A percentile compares a stretch with the other conserved stretches of the same genome.
phyloP scores from a whole-genome alignment of 2,888 invertebrate genomes.

The Metopia argyrocephala region DNA sequence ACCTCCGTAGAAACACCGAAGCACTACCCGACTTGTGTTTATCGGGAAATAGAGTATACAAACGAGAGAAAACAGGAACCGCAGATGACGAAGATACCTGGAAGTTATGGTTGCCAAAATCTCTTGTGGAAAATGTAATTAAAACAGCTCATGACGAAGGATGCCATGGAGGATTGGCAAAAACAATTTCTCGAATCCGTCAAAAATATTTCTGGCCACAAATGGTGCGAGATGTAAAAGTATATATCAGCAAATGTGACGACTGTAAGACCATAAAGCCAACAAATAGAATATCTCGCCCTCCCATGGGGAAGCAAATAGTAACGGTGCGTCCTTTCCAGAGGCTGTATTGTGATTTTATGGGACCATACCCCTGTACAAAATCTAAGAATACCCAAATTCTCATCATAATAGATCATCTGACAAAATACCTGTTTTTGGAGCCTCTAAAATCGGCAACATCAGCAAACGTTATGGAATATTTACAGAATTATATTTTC shows the following conservation, averaged over 20 bases:
- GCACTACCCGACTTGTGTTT: constrained; percentile 4
- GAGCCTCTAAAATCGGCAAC: neutral
- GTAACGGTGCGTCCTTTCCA: neutral
- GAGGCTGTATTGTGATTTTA: neutral
- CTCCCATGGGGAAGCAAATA: neutral
- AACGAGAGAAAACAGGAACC: neutral
- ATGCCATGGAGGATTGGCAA: neutral
- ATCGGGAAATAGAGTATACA: neutral
- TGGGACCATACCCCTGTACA: neutral
- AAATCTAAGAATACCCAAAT: no score
- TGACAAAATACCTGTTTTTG: neutral
- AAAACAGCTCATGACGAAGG: no score
- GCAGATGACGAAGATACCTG: neutral
- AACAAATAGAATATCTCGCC: neutral
- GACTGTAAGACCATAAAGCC: neutral
- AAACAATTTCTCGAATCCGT: neutral
- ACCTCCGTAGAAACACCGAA: neutral
- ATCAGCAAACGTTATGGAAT: neutral
- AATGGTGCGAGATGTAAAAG: neutral
- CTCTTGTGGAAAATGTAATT: no score
- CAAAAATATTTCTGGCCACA: no score
- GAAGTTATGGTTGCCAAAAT: constrained; percentile 3
- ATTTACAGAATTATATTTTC: neutral
- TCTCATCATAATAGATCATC: neutral
- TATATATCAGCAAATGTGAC: neutral